phyloP scores from a whole-genome alignment of 2,888 invertebrate species.

The Chalcosyrphus nemorum region DNA sequence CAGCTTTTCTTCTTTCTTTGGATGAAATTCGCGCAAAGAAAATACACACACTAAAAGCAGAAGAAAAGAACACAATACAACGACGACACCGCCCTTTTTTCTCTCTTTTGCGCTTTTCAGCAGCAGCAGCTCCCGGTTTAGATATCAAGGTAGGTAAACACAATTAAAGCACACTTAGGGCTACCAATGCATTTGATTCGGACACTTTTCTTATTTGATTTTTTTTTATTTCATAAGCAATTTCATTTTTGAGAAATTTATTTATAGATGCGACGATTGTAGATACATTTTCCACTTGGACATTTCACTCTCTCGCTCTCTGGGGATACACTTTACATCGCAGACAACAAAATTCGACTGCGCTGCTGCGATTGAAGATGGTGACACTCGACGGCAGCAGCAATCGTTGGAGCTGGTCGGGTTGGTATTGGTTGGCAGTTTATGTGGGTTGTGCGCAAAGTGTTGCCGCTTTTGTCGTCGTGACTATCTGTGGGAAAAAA shows the following conservation, averaged over 20 bases:
- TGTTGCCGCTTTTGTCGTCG: constrained; percentile 44
- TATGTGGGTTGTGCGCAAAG: constrained; percentile 55
- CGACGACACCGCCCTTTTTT: constrained; percentile 72
- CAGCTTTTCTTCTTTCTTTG: constrained; percentile 20
- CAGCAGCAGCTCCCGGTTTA: constrained; percentile 37
- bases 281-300: constrained; percentile 43
- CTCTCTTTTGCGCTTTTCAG: constrained; percentile 47
- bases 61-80: constrained; percentile 50
- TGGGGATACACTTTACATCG: constrained; percentile 63
- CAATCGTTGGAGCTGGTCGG: constrained; percentile 57
- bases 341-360: constrained; percentile 67
- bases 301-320: constrained; percentile 10
- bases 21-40: constrained; percentile 51
- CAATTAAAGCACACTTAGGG: constrained; percentile 53
- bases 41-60: constrained; percentile 38
- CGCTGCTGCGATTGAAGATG: constrained; percentile 63
- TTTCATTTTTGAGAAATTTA: constrained; percentile 39
- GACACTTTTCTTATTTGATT: constrained; percentile 35
- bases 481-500: background rate
- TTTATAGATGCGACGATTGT: constrained; percentile 42
- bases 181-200: constrained; percentile 36
- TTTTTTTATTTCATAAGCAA: constrained; percentile 34
- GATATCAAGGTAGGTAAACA: constrained; percentile 26
- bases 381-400: constrained; percentile 42
- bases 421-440: constrained; percentile 34